Conservation (phyloP, 2,797 vertebrate species). For the Cynodonichthys magdalenae region DNA sequence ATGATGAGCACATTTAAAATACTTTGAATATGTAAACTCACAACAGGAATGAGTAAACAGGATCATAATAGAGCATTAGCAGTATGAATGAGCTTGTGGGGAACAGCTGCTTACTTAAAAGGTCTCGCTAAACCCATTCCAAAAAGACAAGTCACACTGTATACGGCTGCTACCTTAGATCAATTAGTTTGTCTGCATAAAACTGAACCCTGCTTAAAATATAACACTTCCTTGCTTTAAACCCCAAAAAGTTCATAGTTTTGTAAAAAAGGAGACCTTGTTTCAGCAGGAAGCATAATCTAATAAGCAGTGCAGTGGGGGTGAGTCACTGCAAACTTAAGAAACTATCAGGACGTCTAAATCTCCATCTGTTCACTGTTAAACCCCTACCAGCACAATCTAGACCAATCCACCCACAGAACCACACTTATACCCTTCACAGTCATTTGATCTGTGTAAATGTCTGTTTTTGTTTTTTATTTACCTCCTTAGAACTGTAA, state of each 20-base stretch:
- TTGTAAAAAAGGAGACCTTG: conserved; percentile 12
- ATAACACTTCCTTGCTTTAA: background rate
- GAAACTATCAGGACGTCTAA: conserved; percentile 66
- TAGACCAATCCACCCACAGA: conserved; percentile 12
- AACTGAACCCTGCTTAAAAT: background rate
- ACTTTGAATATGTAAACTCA: background rate
- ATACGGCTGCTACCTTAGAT: background rate
- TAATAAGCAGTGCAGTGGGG: conserved; percentile 32
- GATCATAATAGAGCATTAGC: conserved; percentile 32
- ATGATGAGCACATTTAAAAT: background rate
- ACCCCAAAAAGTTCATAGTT: conserved; percentile 15
- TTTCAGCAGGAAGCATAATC: conserved; percentile 41
- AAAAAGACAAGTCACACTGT: conserved; percentile 24
- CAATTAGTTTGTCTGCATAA: conserved; percentile 1
- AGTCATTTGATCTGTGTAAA: background rate
- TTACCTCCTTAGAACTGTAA: background rate
- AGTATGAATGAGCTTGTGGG: conserved; percentile 38
- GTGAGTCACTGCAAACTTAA: conserved; percentile 62
- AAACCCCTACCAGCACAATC: conserved; percentile 47
- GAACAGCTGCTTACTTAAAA: conserved; percentile 44
- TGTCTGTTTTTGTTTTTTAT: background rate
- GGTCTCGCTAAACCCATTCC: conserved; percentile 27
- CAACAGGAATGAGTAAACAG: conserved; percentile 44
- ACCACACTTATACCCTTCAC: conserved; percentile 3
- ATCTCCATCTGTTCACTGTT: conserved; percentile 79